Evolutionary conservation across 2,888 invertebrate genomes (phyloP), one percentile per base, ranked within the genome.

Genomic region (Agrotis segetum): DNA sequence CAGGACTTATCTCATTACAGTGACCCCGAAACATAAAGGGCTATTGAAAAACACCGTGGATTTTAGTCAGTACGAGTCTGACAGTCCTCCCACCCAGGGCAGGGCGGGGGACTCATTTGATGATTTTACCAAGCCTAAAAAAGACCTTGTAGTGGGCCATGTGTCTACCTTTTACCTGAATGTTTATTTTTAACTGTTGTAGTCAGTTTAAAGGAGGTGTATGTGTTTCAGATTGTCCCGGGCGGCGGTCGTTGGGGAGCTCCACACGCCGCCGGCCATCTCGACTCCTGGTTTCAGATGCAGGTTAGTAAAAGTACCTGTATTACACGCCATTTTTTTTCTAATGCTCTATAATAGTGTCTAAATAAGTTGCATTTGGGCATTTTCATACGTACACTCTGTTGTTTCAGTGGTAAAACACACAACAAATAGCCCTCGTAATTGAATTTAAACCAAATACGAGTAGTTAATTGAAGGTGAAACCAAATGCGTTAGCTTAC

Each of bases 241-340:
- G 96, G 95, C 90, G 96, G 94, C 91, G 94, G 94, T 86, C 93
- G 93, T 90, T 94, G 95, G 94, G 94, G 93, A 86, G 89, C 91
- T 81, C 91, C 94, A 85, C 94, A 92, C 92, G 90, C 93, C 91
- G 89, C 92, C 87, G 94, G 92, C 85, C 89, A 93, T 81, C 90
- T 95, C 85, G 95, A 96, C 92, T 93, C 95, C 86, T 96, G 96
- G 96, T 92, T 95, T 92, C 96, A 95, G 92, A 95, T 95, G 95
- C 95, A 95, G 95, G 96, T 96, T 63, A 91, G 93, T 91, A 52
- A 0, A 17, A 40, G 40, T 1, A 60, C 16, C 13, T 62, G 44
- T 7, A 19, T 46, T 1, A 47, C 13, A 16, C 3, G 17, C 2
- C 44, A 13, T 19, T 49, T 21, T 3, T n/a, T 46, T 50, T 24